phyloP scores from a whole-genome alignment of 2,113 vertebrate species.

The Sylvilagus bachmani region DNA sequence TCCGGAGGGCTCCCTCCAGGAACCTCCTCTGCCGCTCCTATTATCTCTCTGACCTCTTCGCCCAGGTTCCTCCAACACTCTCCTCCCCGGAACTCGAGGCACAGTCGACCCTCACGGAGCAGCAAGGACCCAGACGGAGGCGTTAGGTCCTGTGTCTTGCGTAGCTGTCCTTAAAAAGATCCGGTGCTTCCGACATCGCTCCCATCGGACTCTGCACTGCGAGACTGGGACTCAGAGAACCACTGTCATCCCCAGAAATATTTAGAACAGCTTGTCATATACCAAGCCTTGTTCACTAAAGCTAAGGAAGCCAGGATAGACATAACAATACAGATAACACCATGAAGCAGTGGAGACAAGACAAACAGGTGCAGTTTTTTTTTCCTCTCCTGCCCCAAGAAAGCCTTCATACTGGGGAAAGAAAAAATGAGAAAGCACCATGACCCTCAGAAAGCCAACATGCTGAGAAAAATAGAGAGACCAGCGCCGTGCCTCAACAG shows the following conservation, averaged over 20 bases:
- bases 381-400: too few species aligned
- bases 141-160: slow-evolving; percentile 31
- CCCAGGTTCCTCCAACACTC: slow-evolving; percentile 11
- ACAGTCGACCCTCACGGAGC: background rate
- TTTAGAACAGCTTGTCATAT: too few species aligned
- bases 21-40: background rate
- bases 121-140: slow-evolving; percentile 26
- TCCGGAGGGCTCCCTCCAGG: background rate
- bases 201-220: fast-evolving
- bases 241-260: fast-evolving
- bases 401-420: too few species aligned
- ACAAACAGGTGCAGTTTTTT: too few species aligned
- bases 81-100: background rate
- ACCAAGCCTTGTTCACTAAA: too few species aligned
- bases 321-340: too few species aligned
- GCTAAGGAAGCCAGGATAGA: too few species aligned
- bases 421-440: too few species aligned
- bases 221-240: fast-evolving
- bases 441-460: too few species aligned
- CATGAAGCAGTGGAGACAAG: too few species aligned
- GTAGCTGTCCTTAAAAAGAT: slow-evolving; percentile 50
- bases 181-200: background rate
- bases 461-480: too few species aligned
- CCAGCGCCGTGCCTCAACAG: too few species aligned
- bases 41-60: background rate